phyloP scores from a whole-genome alignment of 2,797 vertebrate genomes.

The Sebastes steindachneri region DNA sequence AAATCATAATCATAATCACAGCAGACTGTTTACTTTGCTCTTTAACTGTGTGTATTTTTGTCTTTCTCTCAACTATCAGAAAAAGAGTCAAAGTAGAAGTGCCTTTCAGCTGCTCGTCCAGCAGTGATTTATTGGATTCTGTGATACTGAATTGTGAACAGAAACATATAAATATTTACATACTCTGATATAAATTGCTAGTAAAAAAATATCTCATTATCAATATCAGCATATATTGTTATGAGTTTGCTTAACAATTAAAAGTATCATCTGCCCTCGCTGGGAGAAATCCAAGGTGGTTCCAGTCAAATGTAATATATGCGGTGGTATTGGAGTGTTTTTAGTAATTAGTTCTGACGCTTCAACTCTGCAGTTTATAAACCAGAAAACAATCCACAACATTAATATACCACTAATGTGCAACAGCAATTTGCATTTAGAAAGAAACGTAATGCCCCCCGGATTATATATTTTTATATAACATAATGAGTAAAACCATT shows the following conservation, averaged over 20 bases:
- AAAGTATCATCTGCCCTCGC: background rate
- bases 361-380: no score
- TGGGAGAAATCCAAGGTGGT: background rate
- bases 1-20: constrained; percentile 61
- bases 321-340: background rate
- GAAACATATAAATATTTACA: constrained; percentile 33
- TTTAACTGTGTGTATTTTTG: constrained; percentile 21
- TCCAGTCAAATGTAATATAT: background rate
- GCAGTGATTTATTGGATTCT: constrained; percentile 51
- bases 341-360: no score
- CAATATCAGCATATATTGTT: constrained; percentile 4
- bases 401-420: background rate
- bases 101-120: constrained; percentile 36
- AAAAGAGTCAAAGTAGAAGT: background rate
- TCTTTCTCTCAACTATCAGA: background rate
- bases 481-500: background rate
- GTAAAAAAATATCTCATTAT: constrained; percentile 27
- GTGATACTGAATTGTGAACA: constrained; percentile 17
- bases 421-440: background rate
- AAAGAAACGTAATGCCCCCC: background rate
- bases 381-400: background rate
- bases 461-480: background rate
- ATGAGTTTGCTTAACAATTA: constrained; percentile 16
- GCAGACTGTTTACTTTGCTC: constrained; percentile 64
- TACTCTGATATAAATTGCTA: constrained; percentile 11